Evolutionary conservation across 2,797 vertebrate genomes (phyloP), one percentile per base, ranked within the genome.

Genomic region (Threskiornis aethiopicus): DNA sequence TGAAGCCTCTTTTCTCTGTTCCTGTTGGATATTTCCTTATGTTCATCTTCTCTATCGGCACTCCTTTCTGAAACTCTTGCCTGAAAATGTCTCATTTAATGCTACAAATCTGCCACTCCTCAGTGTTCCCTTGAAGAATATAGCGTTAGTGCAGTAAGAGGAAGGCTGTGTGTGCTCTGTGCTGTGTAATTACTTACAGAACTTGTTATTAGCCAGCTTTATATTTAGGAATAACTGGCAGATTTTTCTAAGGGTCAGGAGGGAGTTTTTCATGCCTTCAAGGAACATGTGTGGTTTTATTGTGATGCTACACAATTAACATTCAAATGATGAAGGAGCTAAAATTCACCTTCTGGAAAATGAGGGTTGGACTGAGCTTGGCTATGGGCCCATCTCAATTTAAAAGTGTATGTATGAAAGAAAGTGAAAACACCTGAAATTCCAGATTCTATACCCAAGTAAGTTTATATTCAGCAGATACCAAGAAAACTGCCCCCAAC

Each of bases 101-200:
- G 54, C 42, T 91, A 65, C 9, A 62, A 28, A 85, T 80, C 78
- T 73, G 20, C 54, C 39, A 47, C 41, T 91, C 49, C 35, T 79
- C 67, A 41, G 58, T 37, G 58, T 82, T 94, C 39, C 28, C 47
- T 90, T 81, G 80, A 96, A 94, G 59, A 58, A 84, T 67, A 42
- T 14, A 92, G 76, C 6, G 1, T 93, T 84, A 90, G 66, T 62
- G 76, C 79, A 69, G 75, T 85, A 72, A 93, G 61, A 84, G 84
- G 89, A 93, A 96, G 82, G 42, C 54, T 94, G 49, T 78, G 44
- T 87, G 89, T 84, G 87, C 69, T 92, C 81, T 94, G 75, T 91
- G 79, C 82, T 96, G 64, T 95, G 65, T 92, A 95, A 95, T 96
- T 95, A 95, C 84, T 91, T 92, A 91, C 49, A 76, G 79, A 95